phyloP scores from a whole-genome alignment of 2,888 invertebrate species.

The Synanthedon formicaeformis region DNA sequence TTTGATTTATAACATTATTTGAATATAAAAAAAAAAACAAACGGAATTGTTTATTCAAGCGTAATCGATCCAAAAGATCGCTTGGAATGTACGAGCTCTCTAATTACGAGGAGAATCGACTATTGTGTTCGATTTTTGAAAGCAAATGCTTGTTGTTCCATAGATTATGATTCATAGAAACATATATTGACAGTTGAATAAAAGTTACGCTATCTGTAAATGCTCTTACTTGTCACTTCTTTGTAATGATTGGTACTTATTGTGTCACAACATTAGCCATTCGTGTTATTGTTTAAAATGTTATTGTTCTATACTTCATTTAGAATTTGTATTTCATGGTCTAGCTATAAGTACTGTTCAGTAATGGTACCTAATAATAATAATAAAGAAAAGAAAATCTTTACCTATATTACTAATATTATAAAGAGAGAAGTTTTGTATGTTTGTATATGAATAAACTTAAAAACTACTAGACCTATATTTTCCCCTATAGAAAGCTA shows the following conservation, averaged over 20 bases:
- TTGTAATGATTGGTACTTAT: not conserved
- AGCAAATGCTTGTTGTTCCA: conserved; percentile 5
- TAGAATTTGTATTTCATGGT: too few relatives aligned
- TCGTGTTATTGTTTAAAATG: too few relatives aligned
- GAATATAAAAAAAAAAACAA: conserved; percentile 33
- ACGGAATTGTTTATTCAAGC: conserved; percentile 57
- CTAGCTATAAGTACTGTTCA: too few relatives aligned
- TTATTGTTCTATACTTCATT: too few relatives aligned
- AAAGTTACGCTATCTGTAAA: not conserved
- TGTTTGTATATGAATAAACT: too few relatives aligned
- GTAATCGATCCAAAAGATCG: conserved; percentile 56
- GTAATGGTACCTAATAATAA: too few relatives aligned
- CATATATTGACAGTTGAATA: conserved; percentile 3
- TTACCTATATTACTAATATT: too few relatives aligned
- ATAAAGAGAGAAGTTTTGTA: too few relatives aligned
- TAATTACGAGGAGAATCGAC: conserved; percentile 12
- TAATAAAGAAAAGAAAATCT: too few relatives aligned
- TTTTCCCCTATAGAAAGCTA: too few relatives aligned
- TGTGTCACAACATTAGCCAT: not conserved
- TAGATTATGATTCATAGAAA: conserved; percentile 2
- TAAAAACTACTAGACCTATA: too few relatives aligned
- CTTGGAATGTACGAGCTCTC: conserved; percentile 16
- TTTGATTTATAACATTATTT: conserved; percentile 68
- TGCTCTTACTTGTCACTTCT: not conserved
- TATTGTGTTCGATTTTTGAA: conserved; percentile 6